A percentile compares a stretch with the other conserved stretches of the same genome.
Evolutionary conservation across 2,113 vertebrate genomes (phyloP).

Genomic region (Phodopus roborovskii): DNA sequence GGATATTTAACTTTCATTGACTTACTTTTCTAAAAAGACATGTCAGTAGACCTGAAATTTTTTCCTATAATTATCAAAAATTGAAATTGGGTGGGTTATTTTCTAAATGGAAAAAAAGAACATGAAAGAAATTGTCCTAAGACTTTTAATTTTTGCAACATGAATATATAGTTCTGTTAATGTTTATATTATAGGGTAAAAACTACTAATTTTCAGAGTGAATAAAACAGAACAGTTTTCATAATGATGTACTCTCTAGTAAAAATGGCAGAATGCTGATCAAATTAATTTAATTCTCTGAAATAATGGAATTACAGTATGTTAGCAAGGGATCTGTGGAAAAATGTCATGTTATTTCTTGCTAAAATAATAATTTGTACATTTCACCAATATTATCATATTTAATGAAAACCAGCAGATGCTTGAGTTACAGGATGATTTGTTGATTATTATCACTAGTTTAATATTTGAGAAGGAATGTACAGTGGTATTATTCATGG

Average conservation of each 20-base stretch:
- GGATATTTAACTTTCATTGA: background rate
- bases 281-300: slow-evolving; percentile 25
- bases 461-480: background rate
- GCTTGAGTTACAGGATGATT: background rate
- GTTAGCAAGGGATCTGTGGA: background rate
- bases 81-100: background rate
- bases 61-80: background rate
- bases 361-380: slow-evolving; percentile 34
- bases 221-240: background rate
- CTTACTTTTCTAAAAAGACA: background rate
- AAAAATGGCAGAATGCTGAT: background rate
- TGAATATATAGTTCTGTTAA: background rate
- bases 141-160: background rate
- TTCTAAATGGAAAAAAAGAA: background rate
- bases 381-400: background rate
- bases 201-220: background rate
- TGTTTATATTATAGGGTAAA: background rate
- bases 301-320: background rate
- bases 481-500: background rate
- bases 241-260: background rate
- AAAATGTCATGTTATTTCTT: background rate
- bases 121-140: background rate
- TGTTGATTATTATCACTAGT: background rate
- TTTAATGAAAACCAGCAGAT: slow-evolving; percentile 27
- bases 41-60: background rate